These are phyloP conservation scores for Anseranas semipalmata DNA, from an alignment of 2,113 vertebrate genomes.

Conservation along the genomic window DNA sequence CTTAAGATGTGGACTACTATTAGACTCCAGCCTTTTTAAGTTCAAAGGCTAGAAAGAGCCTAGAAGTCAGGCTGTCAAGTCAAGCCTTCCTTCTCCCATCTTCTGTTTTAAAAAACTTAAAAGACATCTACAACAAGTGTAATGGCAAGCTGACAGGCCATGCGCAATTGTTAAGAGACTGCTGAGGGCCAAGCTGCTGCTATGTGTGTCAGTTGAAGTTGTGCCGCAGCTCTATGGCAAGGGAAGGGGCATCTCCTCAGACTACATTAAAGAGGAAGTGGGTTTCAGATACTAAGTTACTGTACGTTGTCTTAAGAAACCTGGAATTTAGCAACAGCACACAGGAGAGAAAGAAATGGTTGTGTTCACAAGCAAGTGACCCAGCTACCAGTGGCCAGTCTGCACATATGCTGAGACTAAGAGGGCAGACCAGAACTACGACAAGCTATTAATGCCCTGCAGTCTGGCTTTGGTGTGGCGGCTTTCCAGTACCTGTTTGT, in stretches of 20 bases:
- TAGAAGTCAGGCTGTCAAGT: background rate
- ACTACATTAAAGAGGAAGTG: background rate
- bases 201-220: fast-evolving
- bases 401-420: fast-evolving
- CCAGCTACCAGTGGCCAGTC: background rate
- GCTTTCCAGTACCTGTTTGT: background rate
- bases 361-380: background rate
- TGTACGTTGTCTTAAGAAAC: background rate
- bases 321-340: background rate
- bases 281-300: background rate
- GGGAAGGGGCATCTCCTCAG: background rate
- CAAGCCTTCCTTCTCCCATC: background rate
- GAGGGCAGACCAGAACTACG: background rate
- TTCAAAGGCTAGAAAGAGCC: background rate
- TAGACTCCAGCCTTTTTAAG: background rate
- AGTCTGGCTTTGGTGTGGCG: fast-evolving
- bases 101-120: background rate
- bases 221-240: background rate
- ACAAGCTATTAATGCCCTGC: fast-evolving
- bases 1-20: background rate
- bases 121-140: background rate
- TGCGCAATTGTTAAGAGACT: fast-evolving
- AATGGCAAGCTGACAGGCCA: fast-evolving
- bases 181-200: background rate
- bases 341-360: background rate